Evolutionary conservation across 1,140 invertebrate species (phyloP).

Genomic region (Pseudomyrmex dendroicus): DNA sequence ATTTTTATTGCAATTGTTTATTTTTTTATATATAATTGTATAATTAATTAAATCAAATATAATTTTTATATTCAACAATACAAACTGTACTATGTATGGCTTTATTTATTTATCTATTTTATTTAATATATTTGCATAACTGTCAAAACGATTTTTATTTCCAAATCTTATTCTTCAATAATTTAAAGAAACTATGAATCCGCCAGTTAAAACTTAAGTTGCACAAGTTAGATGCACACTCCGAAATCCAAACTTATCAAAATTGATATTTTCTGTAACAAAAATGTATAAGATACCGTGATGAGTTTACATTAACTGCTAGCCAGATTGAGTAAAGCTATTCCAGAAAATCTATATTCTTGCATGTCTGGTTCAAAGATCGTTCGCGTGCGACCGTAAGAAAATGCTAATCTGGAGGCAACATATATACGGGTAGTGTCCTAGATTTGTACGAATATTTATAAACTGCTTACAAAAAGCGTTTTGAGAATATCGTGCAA

Average conservation of each 20-base stretch:
- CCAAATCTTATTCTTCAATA: not conserved
- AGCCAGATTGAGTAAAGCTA: not conserved
- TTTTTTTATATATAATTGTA: no score
- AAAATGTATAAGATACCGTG: not conserved
- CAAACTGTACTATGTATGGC: no score
- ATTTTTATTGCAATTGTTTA: no score
- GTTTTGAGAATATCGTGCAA: not conserved
- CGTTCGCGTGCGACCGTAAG: slow-evolving; percentile 77
- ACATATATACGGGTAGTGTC: slow-evolving; percentile 2
- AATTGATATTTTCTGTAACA: not conserved
- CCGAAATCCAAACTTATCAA: not conserved
- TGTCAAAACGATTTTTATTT: not conserved
- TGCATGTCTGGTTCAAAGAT: slow-evolving; percentile 68
- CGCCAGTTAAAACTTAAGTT: no score
- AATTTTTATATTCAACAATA: no score
- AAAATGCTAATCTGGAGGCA: slow-evolving; percentile 76
- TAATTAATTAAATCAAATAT: no score
- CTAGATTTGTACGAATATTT: slow-evolving; percentile 9
- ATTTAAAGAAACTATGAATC: no score
- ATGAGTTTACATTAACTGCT: not conserved
- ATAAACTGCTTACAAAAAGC: not conserved
- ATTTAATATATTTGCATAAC: not conserved
- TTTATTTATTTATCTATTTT: no score
- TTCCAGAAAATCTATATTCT: slow-evolving; percentile 77
- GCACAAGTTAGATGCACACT: no score